These are phyloP conservation scores for Noctua janthe DNA, from an alignment of 2,888 invertebrate species.

Conservation along the genomic window DNA sequence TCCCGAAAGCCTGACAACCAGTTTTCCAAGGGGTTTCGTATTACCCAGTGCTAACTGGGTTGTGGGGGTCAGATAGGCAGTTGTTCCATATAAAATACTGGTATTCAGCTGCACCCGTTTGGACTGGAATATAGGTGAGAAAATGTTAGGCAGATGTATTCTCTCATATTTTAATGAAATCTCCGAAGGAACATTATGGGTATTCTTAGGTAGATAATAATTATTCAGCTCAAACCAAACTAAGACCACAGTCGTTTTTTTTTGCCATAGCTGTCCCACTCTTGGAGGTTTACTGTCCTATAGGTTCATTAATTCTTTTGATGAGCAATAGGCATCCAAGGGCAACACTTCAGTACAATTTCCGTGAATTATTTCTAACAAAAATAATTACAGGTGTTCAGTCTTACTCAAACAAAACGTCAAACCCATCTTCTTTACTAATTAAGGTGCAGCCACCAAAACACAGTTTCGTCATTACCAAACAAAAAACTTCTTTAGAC, in stretches of 20 bases:
- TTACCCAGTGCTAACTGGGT: not conserved
- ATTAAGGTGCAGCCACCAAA: conserved; percentile 36
- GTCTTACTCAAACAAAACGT: conserved; percentile 16
- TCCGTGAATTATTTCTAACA: not conserved
- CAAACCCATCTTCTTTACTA: conserved; percentile 38
- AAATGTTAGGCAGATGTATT: too few species aligned
- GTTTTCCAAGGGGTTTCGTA: not conserved
- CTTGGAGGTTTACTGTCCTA: too few species aligned
- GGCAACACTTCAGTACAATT: not conserved
- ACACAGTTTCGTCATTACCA: conserved; percentile 55
- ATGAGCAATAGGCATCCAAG: not conserved
- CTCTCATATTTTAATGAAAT: not conserved
- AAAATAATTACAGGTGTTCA: not conserved
- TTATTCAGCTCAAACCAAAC: not conserved
- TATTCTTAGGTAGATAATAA: not conserved
- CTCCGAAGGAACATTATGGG: not conserved
- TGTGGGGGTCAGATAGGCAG: not conserved
- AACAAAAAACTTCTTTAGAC: conserved; percentile 45
- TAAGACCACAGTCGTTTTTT: not conserved
- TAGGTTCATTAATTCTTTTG: not conserved
- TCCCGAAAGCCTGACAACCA: not conserved
- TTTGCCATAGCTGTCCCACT: too few species aligned
- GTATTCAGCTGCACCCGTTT: not conserved
- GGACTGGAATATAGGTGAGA: not conserved
- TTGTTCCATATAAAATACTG: not conserved